Conservation (phyloP, 2,888 invertebrate species). For the Lasioglossum calceatum region DNA sequence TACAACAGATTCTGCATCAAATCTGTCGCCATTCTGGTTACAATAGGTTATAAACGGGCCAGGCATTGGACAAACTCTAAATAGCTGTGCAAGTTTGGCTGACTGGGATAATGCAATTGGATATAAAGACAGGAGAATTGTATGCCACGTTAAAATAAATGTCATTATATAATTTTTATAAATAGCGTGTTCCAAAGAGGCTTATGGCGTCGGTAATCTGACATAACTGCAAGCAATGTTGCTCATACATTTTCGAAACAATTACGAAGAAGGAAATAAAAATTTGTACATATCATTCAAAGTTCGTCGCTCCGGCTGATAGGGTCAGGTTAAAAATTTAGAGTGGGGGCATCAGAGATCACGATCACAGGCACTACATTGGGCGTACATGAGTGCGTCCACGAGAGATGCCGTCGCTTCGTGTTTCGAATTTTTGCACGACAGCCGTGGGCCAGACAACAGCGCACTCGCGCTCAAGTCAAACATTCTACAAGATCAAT, state of each 20-base stretch:
- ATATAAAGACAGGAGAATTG: background rate
- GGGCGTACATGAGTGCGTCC: conserved; percentile 65
- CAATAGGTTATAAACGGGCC: background rate
- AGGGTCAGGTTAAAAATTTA: conserved; percentile 39
- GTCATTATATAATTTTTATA: conserved; percentile 2
- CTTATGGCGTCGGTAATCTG: background rate
- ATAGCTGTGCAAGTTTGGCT: background rate
- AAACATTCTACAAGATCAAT: conserved; percentile 37
- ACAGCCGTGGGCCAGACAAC: conserved; percentile 60
- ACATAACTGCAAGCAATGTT: background rate
- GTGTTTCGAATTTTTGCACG: conserved; percentile 68
- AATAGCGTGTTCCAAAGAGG: background rate
- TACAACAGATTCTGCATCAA: background rate
- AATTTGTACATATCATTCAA: conserved; percentile 20
- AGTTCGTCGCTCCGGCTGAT: conserved; percentile 33
- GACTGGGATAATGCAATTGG: background rate
- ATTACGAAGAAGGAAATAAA: conserved; percentile 2
- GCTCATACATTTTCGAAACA: background rate
- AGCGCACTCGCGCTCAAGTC: conserved; percentile 57
- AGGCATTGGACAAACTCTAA: background rate
- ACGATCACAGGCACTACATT: conserved; percentile 34
- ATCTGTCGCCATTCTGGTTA: background rate
- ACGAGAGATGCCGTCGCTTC: conserved; percentile 73
- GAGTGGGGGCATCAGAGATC: conserved; percentile 39
- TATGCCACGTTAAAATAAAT: background rate